Base-by-base conservation (phyloP, 2,888 invertebrate genomes). In the Platerodrilus igneus region DNA sequence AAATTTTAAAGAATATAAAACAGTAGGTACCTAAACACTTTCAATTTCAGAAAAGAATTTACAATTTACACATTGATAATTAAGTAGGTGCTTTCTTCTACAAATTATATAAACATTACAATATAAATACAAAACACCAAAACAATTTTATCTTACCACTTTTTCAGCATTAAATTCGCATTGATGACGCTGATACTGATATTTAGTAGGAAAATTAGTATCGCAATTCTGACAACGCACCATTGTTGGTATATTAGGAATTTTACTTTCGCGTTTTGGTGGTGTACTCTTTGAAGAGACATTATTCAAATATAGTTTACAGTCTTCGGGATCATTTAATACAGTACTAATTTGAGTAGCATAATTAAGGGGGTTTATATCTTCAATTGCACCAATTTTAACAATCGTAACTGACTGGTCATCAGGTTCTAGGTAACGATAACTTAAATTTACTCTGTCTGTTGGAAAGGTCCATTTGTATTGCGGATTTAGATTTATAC, bases 191-290 rank as follows among this genome's bases (percentile, higher is more conserved):
- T 69, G 69, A 45, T 66, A 69, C 41, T 69, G 68, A 48, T 69
- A 69, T 46, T 68, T 68, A 3, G 69, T 68, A 2, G 68, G 66
- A 48, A 68, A 69, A 50, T 67, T 64, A 0, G 64, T 67, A 46
- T 69, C 68, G 47, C 69, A 69, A 50, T 69, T 69, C 48, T 69
- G 68, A 47, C 69, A 69, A 25, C 62, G 53, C 25, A 66, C 66
- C 61, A 67, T 64, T 18, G 50, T 48, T 10, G 55, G 52, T 20
- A 52, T 56, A 34, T 57, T 53, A 4, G 52, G 53, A 13, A 55
- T 53, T 45, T 55, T 48, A n/a, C 47, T 48, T 30, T 55, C 54
- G 2, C 53, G 36, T 40, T 54, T 54, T 4, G 41, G 14, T 4
- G 41, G 14, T 13, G 40, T 33, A 11, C 19, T 13, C 7, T 17